Base-by-base conservation (phyloP, 1,140 invertebrate species). In the Drosophila virilis region DNA sequence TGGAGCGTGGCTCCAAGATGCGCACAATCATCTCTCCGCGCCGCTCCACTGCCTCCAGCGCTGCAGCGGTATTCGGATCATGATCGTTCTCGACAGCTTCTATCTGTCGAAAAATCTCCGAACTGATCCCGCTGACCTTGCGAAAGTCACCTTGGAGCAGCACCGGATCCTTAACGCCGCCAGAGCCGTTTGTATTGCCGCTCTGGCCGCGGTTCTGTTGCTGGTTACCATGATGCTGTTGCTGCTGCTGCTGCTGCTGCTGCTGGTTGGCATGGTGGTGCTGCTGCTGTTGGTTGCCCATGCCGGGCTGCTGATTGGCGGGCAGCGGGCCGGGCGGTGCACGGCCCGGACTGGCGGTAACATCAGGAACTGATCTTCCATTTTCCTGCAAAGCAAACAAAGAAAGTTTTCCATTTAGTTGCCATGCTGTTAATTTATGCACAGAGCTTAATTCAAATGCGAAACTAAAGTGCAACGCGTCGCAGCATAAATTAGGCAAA, bases 51-150 rank as follows among this genome's bases (percentile, higher is more conserved):
- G 96, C 96, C 93, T 97, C 97, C 92, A 98, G 94, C 48, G 97
- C 97, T 40, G 97, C 97, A 54, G 97, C 97, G 74, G 97, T 98
- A 64, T 96, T 97, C 48, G 96, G 96, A 93, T 98, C 97, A 93
- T 97, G 97, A 93, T 98, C 97, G 93, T 98, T 98, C 93, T 98
- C 97, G 71, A 98, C 96, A 71, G 97, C 97, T 94, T 98, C 97
- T 94, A 98, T 97, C 94, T 98, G 97, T 77, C 97, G 96, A 94
- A 98, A 98, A 93, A 98, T 98, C 93, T 98, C 97, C 83, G 96
- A 97, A 91, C 97, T 98, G 83, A 98, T 98, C 82, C 97, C 97
- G 62, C 91, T 92, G 42, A 97, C 97, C 95, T 98, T 98, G 90
- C 97, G 95, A 93, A 98, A 98, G 93, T 98, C 97, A 79, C 97